These are phyloP conservation scores for Ellobium chinense DNA, from an alignment of 2,888 invertebrate species.

Conservation along the genomic window DNA sequence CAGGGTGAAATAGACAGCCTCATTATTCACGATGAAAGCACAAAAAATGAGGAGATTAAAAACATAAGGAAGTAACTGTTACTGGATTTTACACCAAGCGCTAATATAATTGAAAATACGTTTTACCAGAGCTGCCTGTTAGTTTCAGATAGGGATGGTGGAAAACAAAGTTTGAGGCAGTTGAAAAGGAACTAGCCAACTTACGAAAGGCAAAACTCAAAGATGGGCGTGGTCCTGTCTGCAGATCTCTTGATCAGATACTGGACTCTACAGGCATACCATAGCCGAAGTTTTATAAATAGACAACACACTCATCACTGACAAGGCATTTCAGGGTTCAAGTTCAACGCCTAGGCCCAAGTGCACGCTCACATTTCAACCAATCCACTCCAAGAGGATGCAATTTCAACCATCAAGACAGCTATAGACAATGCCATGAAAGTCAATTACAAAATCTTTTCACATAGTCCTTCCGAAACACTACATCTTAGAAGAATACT, in stretches of 20 bases:
- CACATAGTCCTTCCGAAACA: background rate
- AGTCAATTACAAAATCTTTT: background rate
- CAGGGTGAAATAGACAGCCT: no score
- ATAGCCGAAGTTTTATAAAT: constrained; percentile 4
- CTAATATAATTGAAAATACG: background rate
- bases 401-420: background rate
- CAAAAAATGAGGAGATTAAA: no score
- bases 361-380: background rate
- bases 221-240: background rate
- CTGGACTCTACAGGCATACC: background rate
- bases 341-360: background rate
- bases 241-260: background rate
- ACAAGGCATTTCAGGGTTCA: background rate
- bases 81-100: no score
- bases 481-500: no score
- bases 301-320: background rate
- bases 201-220: background rate
- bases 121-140: background rate
- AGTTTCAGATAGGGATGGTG: background rate
- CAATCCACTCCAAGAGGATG: background rate
- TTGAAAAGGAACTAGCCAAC: background rate
- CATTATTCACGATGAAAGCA: no score
- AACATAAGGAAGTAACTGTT: no score
- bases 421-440: background rate
- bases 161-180: background rate